Evolutionary conservation across 2,888 invertebrate species (phyloP).

Genomic region (Microctonus brassicae): DNA sequence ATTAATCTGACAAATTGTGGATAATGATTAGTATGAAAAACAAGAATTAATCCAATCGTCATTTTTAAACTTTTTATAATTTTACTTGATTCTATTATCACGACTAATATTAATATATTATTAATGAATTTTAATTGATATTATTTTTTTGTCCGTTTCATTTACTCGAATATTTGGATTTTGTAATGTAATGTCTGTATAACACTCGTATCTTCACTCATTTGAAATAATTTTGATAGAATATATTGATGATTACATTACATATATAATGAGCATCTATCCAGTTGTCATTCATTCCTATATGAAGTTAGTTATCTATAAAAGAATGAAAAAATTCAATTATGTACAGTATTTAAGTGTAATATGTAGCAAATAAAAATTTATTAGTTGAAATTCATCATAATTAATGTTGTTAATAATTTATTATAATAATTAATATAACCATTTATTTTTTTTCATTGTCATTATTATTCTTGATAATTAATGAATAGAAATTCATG

Average conservation of each 20-base stretch:
- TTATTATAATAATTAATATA: neutral
- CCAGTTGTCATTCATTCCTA: slow-evolving; percentile 45
- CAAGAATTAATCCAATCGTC: neutral
- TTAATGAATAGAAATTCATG: too few species aligned
- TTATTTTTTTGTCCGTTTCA: neutral
- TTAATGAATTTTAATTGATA: neutral
- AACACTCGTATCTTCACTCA: neutral
- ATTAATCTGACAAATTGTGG: neutral
- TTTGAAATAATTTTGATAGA: slow-evolving; percentile 31
- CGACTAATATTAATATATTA: neutral
- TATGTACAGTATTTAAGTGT: slow-evolving; percentile 60
- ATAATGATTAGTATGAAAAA: neutral
- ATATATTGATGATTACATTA: slow-evolving; percentile 33
- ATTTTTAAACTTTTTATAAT: neutral
- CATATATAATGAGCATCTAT: slow-evolving; percentile 22
- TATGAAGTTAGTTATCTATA: slow-evolving; percentile 39
- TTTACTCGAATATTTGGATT: neutral
- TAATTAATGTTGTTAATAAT: slow-evolving; percentile 1
- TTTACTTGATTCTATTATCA: neutral
- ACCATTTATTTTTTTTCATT: too few species aligned
- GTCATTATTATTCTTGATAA: too few species aligned
- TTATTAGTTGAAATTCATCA: slow-evolving; percentile 37
- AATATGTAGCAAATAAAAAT: slow-evolving; percentile 47
- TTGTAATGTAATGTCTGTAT: neutral
- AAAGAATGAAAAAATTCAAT: slow-evolving; percentile 18